Percentiles rank a stretch among this genome's conserved stretches.
Evolutionary conservation across 1,140 invertebrate genomes (phyloP).

Genomic region (Drosophila rhopaloa): DNA sequence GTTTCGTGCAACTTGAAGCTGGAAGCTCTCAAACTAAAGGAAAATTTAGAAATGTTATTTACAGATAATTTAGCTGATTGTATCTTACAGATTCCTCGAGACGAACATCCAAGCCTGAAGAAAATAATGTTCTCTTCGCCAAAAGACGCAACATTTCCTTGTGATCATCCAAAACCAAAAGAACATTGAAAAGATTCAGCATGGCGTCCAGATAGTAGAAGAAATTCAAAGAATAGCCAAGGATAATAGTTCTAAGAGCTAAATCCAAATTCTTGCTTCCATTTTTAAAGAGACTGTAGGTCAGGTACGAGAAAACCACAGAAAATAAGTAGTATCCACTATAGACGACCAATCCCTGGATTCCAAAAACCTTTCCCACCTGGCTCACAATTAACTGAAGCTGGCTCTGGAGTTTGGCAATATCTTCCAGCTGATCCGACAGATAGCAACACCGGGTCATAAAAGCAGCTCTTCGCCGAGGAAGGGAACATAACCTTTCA

Average conservation of each 20-base stretch:
- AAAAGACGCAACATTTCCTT: not conserved
- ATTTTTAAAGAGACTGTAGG: not conserved
- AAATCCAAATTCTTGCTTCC: not conserved
- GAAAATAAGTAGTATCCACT: not conserved
- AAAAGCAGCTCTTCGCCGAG: not conserved
- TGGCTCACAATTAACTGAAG: not conserved
- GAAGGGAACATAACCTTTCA: not conserved
- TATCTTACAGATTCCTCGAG: conserved; percentile 10
- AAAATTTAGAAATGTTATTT: too few species aligned
- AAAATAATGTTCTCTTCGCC: not conserved
- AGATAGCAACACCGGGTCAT: conserved; percentile 5
- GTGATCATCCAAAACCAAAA: not conserved
- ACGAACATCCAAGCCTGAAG: not conserved
- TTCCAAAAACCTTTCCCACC: not conserved
- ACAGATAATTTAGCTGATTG: not conserved
- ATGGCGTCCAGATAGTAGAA: not conserved
- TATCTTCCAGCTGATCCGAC: not conserved
- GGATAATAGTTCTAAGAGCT: not conserved
- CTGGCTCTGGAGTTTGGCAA: not conserved
- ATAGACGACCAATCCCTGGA: not conserved
- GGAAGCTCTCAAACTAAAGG: conserved; percentile 27
- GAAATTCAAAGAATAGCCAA: not conserved
- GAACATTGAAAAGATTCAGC: not conserved
- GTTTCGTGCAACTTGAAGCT: conserved; percentile 26
- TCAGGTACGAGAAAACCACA: not conserved